Conservation (phyloP, 2,888 invertebrate genomes). For the Thera britannica region DNA sequence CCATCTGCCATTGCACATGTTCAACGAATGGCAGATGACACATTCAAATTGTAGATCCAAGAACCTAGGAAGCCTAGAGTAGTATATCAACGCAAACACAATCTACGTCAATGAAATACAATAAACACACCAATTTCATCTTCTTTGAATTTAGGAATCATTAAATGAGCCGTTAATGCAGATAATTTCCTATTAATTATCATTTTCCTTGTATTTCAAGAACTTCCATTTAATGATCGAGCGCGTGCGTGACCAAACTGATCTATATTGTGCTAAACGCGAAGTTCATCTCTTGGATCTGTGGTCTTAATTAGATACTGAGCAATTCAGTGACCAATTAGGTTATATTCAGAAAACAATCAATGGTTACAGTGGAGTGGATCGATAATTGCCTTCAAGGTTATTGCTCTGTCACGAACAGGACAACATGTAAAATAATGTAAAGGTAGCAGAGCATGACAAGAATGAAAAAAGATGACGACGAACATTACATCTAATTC, state of each 20-base stretch:
- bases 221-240: conserved; percentile 17
- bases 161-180: not conserved
- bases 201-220: conserved; percentile 23
- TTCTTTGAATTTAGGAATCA: not conserved
- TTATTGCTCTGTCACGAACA: conserved; percentile 31
- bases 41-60: no score
- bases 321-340: conserved; percentile 30
- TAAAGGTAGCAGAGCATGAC: no score
- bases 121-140: not conserved
- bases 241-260: conserved; percentile 24
- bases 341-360: conserved; percentile 28
- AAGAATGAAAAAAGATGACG: no score
- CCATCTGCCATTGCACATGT: no score
- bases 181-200: conserved; percentile 9
- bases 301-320: conserved; percentile 7
- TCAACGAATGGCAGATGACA: no score
- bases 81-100: no score
- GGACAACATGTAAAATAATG: conserved; percentile 7
- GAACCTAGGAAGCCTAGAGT: no score
- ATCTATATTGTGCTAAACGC: conserved; percentile 21
- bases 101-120: no score
- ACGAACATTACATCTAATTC: no score
- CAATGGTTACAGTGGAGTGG: conserved; percentile 20
- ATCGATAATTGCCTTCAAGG: conserved; percentile 22
- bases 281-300: conserved; percentile 24